These are phyloP conservation scores for Pongo pygmaeus DNA, from an alignment of 2,113 vertebrate genomes.

Conservation along the genomic window DNA sequence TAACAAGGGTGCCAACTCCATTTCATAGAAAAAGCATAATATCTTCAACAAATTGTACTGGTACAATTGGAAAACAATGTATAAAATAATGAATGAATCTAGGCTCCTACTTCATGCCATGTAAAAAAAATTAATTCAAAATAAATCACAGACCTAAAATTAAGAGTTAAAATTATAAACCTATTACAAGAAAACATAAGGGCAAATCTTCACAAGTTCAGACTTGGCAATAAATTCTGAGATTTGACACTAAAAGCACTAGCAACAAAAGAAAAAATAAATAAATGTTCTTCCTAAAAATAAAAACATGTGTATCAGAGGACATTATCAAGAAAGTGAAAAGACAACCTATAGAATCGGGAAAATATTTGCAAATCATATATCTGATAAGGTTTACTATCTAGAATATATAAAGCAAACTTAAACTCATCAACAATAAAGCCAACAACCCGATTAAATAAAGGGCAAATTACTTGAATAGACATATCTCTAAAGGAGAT, in stretches of 20 bases:
- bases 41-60: not conserved
- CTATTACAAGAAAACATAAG: not conserved
- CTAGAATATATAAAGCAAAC: not conserved
- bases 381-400: not conserved
- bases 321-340: not conserved
- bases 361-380: not conserved
- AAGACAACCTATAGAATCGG: not conserved
- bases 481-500: not conserved
- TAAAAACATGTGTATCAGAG: not conserved
- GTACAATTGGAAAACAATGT: not conserved
- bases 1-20: not conserved
- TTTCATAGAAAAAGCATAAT: not conserved
- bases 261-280: not conserved
- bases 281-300: not conserved
- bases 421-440: not conserved
- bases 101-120: not conserved
- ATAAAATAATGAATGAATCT: not conserved
- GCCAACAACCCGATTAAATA: not conserved
- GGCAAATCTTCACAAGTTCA: not conserved
- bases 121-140: not conserved
- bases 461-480: not conserved
- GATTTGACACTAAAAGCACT: not conserved
- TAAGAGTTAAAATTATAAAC: not conserved
- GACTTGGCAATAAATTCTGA: not conserved
- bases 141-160: not conserved